A percentile compares a stretch with the other conserved stretches of the same genome.
Evolutionary conservation across 1,140 invertebrate species (phyloP).

Genomic region (Wasmannia auropunctata): DNA sequence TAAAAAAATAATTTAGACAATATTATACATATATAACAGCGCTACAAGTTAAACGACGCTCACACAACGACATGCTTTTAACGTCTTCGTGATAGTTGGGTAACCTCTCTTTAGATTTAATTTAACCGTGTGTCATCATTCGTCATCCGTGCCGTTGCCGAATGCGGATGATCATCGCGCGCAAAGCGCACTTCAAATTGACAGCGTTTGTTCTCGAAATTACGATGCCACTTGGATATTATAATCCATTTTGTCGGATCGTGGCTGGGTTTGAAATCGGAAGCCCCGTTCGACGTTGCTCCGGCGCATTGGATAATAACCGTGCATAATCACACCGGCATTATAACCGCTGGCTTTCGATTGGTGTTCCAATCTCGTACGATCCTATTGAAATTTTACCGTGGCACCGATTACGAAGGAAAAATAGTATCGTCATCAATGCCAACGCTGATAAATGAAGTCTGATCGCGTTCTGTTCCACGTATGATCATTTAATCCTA

Average conservation of each 20-base stretch:
- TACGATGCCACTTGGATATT: constrained; percentile 35
- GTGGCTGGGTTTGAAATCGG: constrained; percentile 13
- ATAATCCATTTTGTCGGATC: constrained; percentile 42
- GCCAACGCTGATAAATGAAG: constrained; percentile 3
- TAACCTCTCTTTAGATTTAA: neutral
- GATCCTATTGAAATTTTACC: neutral
- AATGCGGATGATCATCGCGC: constrained; percentile 2
- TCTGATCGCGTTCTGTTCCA: neutral
- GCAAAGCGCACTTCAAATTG: constrained; percentile 27
- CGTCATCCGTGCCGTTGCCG: constrained; percentile 16
- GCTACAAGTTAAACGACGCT: neutral
- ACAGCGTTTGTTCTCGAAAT: constrained; percentile 48
- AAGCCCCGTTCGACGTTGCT: neutral
- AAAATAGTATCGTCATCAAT: neutral
- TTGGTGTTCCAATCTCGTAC: constrained; percentile 8
- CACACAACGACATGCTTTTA: neutral
- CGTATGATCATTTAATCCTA: constrained; percentile 9
- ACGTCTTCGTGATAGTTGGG: neutral
- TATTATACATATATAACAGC: neutral
- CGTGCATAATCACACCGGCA: constrained; percentile 3
- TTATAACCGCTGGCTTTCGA: constrained; percentile 6
- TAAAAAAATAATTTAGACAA: neutral
- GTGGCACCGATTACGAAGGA: neutral
- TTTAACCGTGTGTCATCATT: constrained; percentile 20
- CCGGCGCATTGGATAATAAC: constrained; percentile 32